A percentile compares a stretch with the other conserved stretches of the same genome.
phyloP scores from a whole-genome alignment of 2,113 vertebrate species.

The Xenopus laevis region DNA sequence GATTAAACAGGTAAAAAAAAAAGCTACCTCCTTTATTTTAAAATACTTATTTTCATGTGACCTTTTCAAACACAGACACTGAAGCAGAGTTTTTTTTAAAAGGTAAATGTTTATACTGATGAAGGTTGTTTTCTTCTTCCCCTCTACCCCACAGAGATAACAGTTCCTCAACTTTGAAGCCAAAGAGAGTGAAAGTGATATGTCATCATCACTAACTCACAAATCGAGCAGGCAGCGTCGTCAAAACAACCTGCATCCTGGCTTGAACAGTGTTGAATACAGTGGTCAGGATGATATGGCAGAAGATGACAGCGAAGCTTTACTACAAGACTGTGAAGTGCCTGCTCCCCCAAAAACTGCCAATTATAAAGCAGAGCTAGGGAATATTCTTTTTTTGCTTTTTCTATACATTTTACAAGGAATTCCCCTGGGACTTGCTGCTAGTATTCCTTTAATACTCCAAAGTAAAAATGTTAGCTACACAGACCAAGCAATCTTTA shows the following conservation, averaged over 20 bases:
- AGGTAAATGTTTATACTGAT: background rate
- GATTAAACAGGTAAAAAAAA: background rate
- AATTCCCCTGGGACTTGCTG: slow-evolving; percentile 91
- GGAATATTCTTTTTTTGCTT: slow-evolving; percentile 80
- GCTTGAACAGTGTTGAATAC: slow-evolving; percentile 50
- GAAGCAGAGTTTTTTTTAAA: background rate
- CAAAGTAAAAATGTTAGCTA: slow-evolving; percentile 91
- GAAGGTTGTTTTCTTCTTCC: background rate
- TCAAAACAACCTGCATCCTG: slow-evolving; percentile 50
- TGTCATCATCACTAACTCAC: slow-evolving; percentile 62
- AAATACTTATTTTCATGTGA: no score
- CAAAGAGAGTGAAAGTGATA: slow-evolving; percentile 50
- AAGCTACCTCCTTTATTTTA: no score
- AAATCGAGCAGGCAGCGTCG: slow-evolving; percentile 82
- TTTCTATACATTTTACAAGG: slow-evolving; percentile 95
- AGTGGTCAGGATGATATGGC: slow-evolving; percentile 50
- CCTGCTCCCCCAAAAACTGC: slow-evolving; percentile 22
- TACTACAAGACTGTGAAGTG: slow-evolving; percentile 51
- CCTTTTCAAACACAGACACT: background rate
- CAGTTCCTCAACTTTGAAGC: background rate
- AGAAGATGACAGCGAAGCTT: slow-evolving; percentile 60
- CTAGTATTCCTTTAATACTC: slow-evolving; percentile 90
- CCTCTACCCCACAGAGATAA: slow-evolving; percentile 3
- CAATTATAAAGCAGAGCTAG: slow-evolving; percentile 70
- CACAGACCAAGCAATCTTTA: slow-evolving; percentile 93